These are phyloP conservation scores for Trichogramma pretiosum DNA, from an alignment of 1,140 invertebrate genomes.

Conservation along the genomic window DNA sequence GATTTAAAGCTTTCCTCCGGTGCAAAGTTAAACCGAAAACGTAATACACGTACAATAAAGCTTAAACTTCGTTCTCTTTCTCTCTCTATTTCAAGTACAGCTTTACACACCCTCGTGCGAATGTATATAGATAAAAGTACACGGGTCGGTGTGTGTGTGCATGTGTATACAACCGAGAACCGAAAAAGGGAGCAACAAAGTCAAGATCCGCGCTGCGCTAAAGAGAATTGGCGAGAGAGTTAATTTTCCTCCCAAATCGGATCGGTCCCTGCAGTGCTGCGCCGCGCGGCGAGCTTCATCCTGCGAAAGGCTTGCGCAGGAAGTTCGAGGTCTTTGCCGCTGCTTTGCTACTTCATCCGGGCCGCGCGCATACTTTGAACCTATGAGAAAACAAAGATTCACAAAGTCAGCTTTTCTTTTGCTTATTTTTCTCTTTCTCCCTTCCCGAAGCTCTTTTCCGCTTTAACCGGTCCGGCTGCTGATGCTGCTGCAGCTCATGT, in stretches of 20 bases:
- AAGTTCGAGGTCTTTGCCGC: conserved; percentile 10
- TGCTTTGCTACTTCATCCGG: background rate
- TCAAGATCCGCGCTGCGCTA: background rate
- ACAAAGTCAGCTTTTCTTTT: background rate
- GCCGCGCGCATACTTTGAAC: conserved; percentile 5
- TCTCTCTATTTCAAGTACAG: no score
- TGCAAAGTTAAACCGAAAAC: conserved; percentile 8
- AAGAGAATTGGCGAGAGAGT: conserved; percentile 4
- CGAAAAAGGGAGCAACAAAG: no score
- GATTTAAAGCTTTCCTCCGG: no score
- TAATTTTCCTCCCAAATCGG: conserved; percentile 15
- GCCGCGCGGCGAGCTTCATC: conserved; percentile 2
- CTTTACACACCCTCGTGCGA: no score
- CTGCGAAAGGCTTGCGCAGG: no score
- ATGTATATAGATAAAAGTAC: no score
- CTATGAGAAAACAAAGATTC: conserved; percentile 1
- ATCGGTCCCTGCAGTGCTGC: no score
- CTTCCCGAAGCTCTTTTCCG: conserved; percentile 3
- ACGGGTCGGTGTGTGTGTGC: no score
- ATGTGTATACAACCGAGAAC: no score
- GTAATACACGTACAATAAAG: conserved; percentile 4
- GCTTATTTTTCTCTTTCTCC: no score
- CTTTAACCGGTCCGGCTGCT: conserved; percentile 1
- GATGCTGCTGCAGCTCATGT: no score
- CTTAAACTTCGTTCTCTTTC: conserved; percentile 6